Percentiles rank a stretch among this genome's conserved stretches.
Evolutionary conservation across 1,140 invertebrate species (phyloP).

Genomic region (Chrysopa pallens): DNA sequence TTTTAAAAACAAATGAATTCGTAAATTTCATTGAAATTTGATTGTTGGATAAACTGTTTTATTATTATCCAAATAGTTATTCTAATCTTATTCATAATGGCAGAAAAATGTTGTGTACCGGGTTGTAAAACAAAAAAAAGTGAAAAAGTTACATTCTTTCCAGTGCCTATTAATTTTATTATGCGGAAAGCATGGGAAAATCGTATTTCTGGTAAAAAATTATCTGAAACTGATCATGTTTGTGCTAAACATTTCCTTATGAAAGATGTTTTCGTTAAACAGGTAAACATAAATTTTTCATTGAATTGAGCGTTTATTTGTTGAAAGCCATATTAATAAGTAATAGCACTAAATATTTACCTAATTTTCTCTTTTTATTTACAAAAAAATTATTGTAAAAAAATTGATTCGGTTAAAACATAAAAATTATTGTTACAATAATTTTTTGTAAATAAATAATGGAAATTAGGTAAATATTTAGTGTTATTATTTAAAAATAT

Average conservation of each 20-base stretch:
- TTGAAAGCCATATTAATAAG: too few relatives aligned
- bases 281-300: background rate
- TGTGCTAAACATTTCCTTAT: background rate
- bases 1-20: too few relatives aligned
- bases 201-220: background rate
- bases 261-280: background rate
- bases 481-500: too few relatives aligned
- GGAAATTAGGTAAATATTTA: too few relatives aligned
- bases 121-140: background rate
- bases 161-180: background rate
- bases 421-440: background rate
- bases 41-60: too few relatives aligned
- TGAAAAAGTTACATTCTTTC: background rate
- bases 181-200: background rate
- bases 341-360: too few relatives aligned
- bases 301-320: background rate
- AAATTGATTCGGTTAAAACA: background rate
- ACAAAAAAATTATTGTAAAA: background rate
- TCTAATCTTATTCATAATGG: background rate
- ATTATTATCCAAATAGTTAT: too few relatives aligned
- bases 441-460: background rate
- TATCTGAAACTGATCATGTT: background rate
- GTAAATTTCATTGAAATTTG: too few relatives aligned
- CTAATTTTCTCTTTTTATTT: background rate
- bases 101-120: background rate